A percentile compares a stretch with the other conserved stretches of the same genome.
Conservation (phyloP, 2,113 vertebrate genomes). For the Urocynchramus pylzowi region DNA sequence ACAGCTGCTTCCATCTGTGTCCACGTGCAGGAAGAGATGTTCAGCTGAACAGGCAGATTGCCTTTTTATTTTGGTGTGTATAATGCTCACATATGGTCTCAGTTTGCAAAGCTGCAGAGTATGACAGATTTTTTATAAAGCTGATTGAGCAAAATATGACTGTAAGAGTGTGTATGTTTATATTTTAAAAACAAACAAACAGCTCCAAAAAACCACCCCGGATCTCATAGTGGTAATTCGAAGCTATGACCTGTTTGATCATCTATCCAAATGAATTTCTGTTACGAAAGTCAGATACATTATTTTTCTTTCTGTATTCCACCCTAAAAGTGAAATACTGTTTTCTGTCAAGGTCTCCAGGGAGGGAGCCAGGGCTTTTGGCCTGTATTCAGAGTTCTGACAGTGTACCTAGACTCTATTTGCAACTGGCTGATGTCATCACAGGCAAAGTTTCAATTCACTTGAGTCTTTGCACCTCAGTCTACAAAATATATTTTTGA, state of each 20-base stretch:
- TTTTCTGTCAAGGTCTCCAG: neutral
- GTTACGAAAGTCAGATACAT: neutral
- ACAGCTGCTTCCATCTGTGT: constrained; percentile 18
- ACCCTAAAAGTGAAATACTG: neutral
- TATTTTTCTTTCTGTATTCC: neutral
- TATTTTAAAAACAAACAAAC: neutral
- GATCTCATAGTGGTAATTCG: neutral
- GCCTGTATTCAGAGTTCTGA: neutral
- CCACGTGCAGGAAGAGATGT: neutral
- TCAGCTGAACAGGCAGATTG: neutral
- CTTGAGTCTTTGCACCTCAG: neutral
- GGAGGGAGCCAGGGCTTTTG: neutral
- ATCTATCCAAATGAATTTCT: neutral
- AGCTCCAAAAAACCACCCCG: fast-evolving
- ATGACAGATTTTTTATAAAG: neutral
- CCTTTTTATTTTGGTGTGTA: neutral
- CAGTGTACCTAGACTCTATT: neutral
- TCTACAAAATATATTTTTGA: neutral
- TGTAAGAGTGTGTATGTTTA: neutral
- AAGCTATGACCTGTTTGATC: neutral
- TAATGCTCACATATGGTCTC: neutral
- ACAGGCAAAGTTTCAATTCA: neutral
- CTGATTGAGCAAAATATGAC: neutral
- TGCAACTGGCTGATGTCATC: neutral
- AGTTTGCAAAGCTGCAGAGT: neutral